Evolutionary conservation across 2,113 vertebrate genomes (phyloP).

Genomic region (Elanus axillaris): DNA sequence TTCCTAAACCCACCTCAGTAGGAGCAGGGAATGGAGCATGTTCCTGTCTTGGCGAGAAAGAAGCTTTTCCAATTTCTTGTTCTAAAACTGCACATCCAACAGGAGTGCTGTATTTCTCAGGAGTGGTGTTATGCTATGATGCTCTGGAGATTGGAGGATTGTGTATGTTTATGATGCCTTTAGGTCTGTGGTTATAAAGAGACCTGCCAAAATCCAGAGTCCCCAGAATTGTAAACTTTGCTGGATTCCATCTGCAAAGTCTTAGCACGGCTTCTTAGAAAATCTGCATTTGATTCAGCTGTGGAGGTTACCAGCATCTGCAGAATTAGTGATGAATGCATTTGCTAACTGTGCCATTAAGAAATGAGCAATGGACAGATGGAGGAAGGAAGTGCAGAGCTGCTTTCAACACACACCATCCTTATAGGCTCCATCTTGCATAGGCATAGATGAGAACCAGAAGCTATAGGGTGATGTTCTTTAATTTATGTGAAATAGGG

Average conservation of each 20-base stretch:
- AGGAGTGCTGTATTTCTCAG: background rate
- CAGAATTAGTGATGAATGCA: constrained; percentile 9
- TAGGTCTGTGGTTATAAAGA: background rate
- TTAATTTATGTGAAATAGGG: background rate
- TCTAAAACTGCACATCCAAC: background rate
- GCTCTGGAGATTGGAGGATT: background rate
- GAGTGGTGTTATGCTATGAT: background rate
- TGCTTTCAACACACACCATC: background rate
- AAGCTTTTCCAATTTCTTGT: background rate
- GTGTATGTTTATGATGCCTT: background rate
- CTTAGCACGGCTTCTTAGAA: background rate
- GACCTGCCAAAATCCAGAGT: background rate
- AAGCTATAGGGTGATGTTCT: background rate
- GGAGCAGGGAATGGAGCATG: background rate
- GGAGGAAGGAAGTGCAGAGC: background rate
- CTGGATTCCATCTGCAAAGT: constrained; percentile 2
- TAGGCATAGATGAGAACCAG: background rate
- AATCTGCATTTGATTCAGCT: constrained; percentile 15
- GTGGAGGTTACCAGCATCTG: constrained; percentile 13
- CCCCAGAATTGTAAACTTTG: background rate
- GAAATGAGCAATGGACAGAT: constrained; percentile 27
- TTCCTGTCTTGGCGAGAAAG: background rate
- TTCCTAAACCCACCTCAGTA: background rate
- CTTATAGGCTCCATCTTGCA: background rate
- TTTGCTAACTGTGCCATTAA: constrained; percentile 26